phyloP scores from a whole-genome alignment of 30 jellyfish, hydroid and myxozoan species.

The Pseudorhiza aurosa region DNA sequence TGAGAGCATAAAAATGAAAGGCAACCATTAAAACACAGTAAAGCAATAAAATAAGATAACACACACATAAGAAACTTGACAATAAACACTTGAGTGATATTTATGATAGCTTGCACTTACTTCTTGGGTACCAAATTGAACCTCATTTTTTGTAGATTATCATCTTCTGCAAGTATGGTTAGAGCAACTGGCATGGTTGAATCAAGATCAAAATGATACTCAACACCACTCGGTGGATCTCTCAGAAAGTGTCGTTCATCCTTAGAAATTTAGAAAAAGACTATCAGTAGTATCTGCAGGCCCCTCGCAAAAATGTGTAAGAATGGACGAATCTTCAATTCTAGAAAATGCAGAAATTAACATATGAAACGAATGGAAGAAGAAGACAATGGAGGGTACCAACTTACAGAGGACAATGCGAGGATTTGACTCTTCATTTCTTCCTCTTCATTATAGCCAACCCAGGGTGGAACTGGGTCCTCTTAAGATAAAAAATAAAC shows the following conservation, averaged over 20 bases:
- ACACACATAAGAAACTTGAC: no score
- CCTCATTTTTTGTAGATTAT: slow-evolving; percentile 83
- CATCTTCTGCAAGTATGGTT: slow-evolving; percentile 88
- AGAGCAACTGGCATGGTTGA: slow-evolving; percentile 95
- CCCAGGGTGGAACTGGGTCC: slow-evolving; percentile 99
- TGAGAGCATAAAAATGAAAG: no score
- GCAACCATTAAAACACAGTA: no score
- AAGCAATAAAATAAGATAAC: no score
- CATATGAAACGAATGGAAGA: not conserved
- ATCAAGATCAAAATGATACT: slow-evolving; percentile 79
- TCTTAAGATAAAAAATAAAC: slow-evolving; percentile 18
- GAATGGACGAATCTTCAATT: not conserved
- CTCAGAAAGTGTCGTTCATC: slow-evolving; percentile 97
- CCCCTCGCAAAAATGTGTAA: not conserved
- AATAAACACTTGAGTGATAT: no score
- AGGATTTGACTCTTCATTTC: slow-evolving; percentile 86
- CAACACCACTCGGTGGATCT: slow-evolving; percentile 99
- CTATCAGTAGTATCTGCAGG: not conserved
- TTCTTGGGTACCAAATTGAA: slow-evolving; percentile 89
- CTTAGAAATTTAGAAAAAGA: slow-evolving; percentile 37
- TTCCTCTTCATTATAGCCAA: slow-evolving; percentile 94
- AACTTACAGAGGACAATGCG: slow-evolving; percentile 88
- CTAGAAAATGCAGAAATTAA: not conserved
- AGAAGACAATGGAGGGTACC: no score
- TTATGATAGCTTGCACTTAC: no score